These are phyloP conservation scores for Vanessa cardui DNA, from an alignment of 2,888 invertebrate species.

Conservation along the genomic window DNA sequence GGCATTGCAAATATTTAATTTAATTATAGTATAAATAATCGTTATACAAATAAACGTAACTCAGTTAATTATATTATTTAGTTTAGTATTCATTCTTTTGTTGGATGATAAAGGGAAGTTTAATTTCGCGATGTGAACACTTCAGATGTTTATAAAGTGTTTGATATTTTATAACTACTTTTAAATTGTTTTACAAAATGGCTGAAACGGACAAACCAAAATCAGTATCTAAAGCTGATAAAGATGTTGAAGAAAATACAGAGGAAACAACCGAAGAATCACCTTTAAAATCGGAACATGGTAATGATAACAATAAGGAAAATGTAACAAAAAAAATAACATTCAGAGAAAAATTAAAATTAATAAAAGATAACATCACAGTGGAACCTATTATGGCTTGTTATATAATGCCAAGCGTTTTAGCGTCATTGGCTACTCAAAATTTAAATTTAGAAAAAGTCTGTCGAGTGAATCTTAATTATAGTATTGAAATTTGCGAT, in stretches of 20 bases:
- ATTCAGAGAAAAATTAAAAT: conserved; percentile 59
- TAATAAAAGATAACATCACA: conserved; percentile 82
- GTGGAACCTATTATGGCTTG: conserved; percentile 85
- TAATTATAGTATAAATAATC: conserved; percentile 45
- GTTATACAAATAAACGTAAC: conserved; percentile 45
- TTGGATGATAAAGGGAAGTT: conserved; percentile 17
- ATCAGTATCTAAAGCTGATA: conserved; percentile 32
- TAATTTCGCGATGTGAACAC: conserved; percentile 38
- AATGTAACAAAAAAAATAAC: conserved; percentile 48
- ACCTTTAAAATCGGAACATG: conserved; percentile 54
- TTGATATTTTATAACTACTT: conserved; percentile 1
- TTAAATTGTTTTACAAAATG: conserved; percentile 23
- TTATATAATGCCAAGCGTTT: conserved; percentile 85
- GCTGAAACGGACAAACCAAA: conserved; percentile 35
- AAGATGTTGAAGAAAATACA: conserved; percentile 45
- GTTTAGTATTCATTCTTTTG: conserved; percentile 38
- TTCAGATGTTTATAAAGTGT: conserved; percentile 7
- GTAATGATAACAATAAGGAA: conserved; percentile 39
- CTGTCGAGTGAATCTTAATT: conserved; percentile 90
- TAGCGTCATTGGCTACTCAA: conserved; percentile 90
- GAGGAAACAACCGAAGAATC: conserved; percentile 52
- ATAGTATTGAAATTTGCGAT: conserved; percentile 87
- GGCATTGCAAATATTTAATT: conserved; percentile 58
- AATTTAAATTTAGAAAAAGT: conserved; percentile 93
- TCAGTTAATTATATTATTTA: conserved; percentile 50